Base-by-base conservation (phyloP, 1,140 invertebrate species). In the Formica selysi region DNA sequence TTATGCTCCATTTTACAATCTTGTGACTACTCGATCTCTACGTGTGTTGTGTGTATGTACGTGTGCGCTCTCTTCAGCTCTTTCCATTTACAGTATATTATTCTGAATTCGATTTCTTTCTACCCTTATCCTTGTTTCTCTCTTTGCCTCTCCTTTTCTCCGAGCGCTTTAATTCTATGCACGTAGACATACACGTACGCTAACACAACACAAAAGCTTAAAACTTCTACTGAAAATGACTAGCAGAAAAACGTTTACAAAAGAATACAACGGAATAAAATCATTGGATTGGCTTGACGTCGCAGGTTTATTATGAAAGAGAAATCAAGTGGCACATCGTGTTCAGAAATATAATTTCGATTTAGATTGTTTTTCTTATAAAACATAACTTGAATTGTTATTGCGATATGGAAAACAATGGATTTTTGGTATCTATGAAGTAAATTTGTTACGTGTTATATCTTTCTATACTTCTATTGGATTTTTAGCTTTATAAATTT, bases 301-400 rank as follows among this genome's bases (percentile, higher is more conserved):
- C 22, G 54, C 16, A 16, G 36, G 26, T 57, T 70, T 80, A 29
- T 29, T 22, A n/a, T n/a, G n/a, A 70, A 8, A 70, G 8, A 59
- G 13, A 80, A 57, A 41, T 57, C 32, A 54, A 41, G 10, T 38
- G 51, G 13, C 22, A 59, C 48, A 5, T n/a, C 48, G 8, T 22
- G 5, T 19, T 61, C 19, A 73, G 26, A 80, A 70, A 80, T 44
- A 57, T 54, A n/a, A 36, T 38, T 29, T 54, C 51, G 26, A 57
- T 59, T 36, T n/a, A 0, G n/a, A 67, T 38, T 51, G 1, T 57
- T 32, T 3, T 51, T 51, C 16, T 51, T 13, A 8, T 7, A 38
- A 29, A 16, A 59, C 3, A 7, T 73, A 44, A 32, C 13, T 73
- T 54, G 11, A 61, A 71, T 32, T 44, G 11, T 36, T 81, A 32